phyloP scores from a whole-genome alignment of 2,888 invertebrate species.

The Hymenopus coronatus region DNA sequence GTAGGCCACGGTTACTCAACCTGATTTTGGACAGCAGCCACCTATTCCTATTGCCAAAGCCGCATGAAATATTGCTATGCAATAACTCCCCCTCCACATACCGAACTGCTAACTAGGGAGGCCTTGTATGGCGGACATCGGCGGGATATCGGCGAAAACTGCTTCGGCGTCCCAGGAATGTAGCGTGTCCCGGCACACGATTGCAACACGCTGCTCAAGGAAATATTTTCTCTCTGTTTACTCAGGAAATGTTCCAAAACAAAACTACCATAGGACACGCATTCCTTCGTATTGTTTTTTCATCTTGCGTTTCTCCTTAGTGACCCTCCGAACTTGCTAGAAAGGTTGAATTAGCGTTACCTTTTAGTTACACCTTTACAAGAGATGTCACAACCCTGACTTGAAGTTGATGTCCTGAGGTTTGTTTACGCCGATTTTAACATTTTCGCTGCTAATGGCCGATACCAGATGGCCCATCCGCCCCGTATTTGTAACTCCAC shows the following conservation, averaged over 20 bases:
- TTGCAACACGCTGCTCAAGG: not conserved
- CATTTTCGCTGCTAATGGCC: too few species aligned
- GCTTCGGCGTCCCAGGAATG: not conserved
- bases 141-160: not conserved
- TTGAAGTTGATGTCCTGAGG: too few species aligned
- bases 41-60: not conserved
- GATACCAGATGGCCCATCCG: too few species aligned
- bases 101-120: not conserved
- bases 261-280: not conserved
- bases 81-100: not conserved
- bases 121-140: not conserved
- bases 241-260: not conserved
- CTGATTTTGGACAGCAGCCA: not conserved
- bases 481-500: too few species aligned
- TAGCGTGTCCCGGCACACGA: not conserved
- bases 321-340: not conserved
- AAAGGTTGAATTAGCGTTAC: too few species aligned
- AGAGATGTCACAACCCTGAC: too few species aligned
- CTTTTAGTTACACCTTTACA: too few species aligned
- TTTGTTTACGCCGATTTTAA: too few species aligned
- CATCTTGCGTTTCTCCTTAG: not conserved
- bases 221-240: not conserved
- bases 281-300: not conserved
- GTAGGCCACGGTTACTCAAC: not conserved
- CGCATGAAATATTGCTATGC: not conserved